Base-by-base conservation (phyloP, 2,113 vertebrate species). In the Pelobates fuscus region DNA sequence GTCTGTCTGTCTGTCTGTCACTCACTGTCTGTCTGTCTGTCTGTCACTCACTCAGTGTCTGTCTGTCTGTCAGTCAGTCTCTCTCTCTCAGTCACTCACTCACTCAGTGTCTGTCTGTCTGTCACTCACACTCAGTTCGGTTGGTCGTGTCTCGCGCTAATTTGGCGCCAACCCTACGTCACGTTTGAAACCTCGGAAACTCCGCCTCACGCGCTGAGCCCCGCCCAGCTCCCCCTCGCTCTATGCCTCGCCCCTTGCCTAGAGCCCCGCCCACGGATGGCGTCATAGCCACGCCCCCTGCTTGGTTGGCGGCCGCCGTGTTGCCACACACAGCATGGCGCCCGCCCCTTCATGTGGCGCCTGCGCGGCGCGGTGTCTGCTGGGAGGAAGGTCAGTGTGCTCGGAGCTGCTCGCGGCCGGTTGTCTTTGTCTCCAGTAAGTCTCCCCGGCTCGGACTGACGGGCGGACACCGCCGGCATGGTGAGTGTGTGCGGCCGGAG, bases 251-350 rank as follows among this genome's bases (percentile, higher is more conserved):
- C 27, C 4, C 8, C 18, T 0, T 12, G 2, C 1, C 15, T 2
- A 8, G 15, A 17, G 0, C 10, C 2, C 21, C 30, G 15, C 20
- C 6, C 18, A 20, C 14, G n/a, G n/a, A n/a, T n/a, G n/a, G n/a
- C n/a, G n/a, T n/a, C n/a, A n/a, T 5, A 26, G 15, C 37, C 26
- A 5, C 8, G 15, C 12, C 44, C 44, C 10, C 12, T 1, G 11
- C 15, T 1, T 49, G 44, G 24, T 15, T 52, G 20, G 43, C 46
- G 3, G 43, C 5, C 46, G 14, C 2, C 41, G 23, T 7, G 3
- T 12, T 26, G 54, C 67, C 67, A 25, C 30, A 59, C 52, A 26
- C 30, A 70, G 43, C 27, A 70, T 70, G 67, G 67, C 67, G 37
- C 8, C 20, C 6, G 11, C 21, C 17, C 2, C 8, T 23, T 41